A percentile compares a stretch with the other conserved stretches of the same genome.
Conservation (phyloP, 2,888 invertebrate species). For the Phaedon cochleariae region DNA sequence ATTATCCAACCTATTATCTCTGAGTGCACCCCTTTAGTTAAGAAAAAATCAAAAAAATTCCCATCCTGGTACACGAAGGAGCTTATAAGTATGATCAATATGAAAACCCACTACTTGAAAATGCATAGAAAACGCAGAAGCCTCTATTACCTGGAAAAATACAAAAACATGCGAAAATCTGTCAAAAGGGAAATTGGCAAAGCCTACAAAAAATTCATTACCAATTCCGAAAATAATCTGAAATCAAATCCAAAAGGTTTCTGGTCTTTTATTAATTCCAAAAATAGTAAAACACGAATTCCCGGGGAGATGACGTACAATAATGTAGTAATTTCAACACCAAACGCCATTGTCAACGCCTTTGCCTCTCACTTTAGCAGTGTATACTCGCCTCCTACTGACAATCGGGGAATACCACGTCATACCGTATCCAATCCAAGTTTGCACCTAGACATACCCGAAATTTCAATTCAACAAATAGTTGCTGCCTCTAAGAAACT, state of each 20-base stretch:
- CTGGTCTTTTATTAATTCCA: not conserved
- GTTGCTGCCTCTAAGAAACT: not conserved
- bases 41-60: not conserved
- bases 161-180: not conserved
- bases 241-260: constrained; percentile 1
- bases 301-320: constrained; percentile 9
- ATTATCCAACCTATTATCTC: not conserved
- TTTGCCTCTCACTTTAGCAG: constrained; percentile 1
- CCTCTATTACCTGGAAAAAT: not conserved
- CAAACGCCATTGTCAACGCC: constrained; percentile 8
- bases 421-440: not conserved
- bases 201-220: not conserved
- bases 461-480: constrained; percentile 6
- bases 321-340: not conserved
- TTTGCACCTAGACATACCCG: not conserved
- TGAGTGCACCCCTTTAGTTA: not conserved
- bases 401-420: not conserved
- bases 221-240: not conserved
- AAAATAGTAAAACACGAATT: not conserved
- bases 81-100: not conserved
- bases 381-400: constrained; percentile 3
- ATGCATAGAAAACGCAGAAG: not conserved
- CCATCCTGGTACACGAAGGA: not conserved
- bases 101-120: not conserved
- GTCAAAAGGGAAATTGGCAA: not conserved